Conservation (phyloP, 2,113 vertebrate genomes). For the Sula dactylatra region DNA sequence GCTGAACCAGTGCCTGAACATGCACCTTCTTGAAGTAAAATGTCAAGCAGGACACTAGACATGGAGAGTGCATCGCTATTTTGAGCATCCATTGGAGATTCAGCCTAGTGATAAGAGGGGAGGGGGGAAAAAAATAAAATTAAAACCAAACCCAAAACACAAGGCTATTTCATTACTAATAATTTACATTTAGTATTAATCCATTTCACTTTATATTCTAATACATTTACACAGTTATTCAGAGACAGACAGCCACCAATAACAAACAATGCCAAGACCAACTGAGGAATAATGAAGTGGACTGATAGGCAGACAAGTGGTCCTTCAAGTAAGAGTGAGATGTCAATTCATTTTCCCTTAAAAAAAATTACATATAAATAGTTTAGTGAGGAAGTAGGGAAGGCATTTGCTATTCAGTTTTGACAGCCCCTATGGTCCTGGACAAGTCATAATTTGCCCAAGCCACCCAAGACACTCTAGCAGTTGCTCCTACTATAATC, state of each 20-base stretch:
- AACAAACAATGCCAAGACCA: not conserved
- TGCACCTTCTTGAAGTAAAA: slow-evolving; percentile 85
- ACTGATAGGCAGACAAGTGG: not conserved
- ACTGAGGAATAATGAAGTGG: not conserved
- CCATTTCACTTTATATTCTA: not conserved
- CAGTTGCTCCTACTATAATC: not conserved
- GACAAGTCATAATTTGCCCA: not conserved
- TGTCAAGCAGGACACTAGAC: slow-evolving; percentile 85
- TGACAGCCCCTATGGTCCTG: not conserved
- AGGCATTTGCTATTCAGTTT: not conserved
- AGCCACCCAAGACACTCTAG: not conserved
- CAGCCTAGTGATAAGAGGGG: not conserved
- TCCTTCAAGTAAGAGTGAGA: not conserved
- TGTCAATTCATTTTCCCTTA: not conserved
- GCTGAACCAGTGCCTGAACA: slow-evolving; percentile 85
- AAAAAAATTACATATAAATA: not conserved
- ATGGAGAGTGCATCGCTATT: slow-evolving; percentile 82
- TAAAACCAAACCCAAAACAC: not conserved
- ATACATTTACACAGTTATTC: not conserved
- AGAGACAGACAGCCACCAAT: not conserved
- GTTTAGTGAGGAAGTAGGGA: not conserved
- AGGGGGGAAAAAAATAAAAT: not conserved
- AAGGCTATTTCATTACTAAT: not conserved
- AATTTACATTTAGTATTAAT: not conserved
- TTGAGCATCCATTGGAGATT: slow-evolving; percentile 59